Evolutionary conservation across 2,888 invertebrate genomes (phyloP).

Genomic region (Leptinotarsa tumamoca): DNA sequence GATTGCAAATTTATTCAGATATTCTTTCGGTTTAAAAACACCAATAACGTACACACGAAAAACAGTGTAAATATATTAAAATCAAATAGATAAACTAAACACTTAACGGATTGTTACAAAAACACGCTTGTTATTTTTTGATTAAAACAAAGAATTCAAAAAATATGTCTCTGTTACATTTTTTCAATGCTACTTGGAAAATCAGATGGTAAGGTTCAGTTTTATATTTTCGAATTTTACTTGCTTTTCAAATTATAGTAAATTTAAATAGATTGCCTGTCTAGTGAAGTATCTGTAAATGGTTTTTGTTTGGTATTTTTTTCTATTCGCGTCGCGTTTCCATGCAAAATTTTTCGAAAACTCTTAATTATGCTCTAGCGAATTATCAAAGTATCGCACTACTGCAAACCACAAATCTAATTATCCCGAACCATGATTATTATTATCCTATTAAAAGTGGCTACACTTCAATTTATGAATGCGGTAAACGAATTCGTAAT

Average conservation of each 20-base stretch:
- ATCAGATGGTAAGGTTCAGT: conserved; percentile 68
- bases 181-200: conserved; percentile 66
- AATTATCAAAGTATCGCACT: neutral
- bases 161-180: conserved; percentile 56
- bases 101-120: conserved; percentile 38
- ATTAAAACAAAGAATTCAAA: conserved; percentile 56
- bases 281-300: conserved; percentile 39
- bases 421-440: conserved; percentile 4
- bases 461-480: conserved; percentile 11
- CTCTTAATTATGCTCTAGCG: neutral
- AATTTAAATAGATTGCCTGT: conserved; percentile 58
- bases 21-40: conserved; percentile 9
- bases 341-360: conserved; percentile 36
- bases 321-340: conserved; percentile 30
- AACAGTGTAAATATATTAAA: neutral
- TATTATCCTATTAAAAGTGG: conserved; percentile 1
- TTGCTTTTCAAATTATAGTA: conserved; percentile 50
- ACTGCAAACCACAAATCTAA: neutral
- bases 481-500: conserved; percentile 6
- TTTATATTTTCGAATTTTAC: conserved; percentile 53
- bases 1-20: conserved; percentile 13
- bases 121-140: conserved; percentile 55
- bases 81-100: conserved; percentile 25
- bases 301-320: conserved; percentile 53
- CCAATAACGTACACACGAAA: conserved; percentile 15